Base-by-base conservation (phyloP, 2,797 vertebrate species). In the Thalassophryne amazonica region DNA sequence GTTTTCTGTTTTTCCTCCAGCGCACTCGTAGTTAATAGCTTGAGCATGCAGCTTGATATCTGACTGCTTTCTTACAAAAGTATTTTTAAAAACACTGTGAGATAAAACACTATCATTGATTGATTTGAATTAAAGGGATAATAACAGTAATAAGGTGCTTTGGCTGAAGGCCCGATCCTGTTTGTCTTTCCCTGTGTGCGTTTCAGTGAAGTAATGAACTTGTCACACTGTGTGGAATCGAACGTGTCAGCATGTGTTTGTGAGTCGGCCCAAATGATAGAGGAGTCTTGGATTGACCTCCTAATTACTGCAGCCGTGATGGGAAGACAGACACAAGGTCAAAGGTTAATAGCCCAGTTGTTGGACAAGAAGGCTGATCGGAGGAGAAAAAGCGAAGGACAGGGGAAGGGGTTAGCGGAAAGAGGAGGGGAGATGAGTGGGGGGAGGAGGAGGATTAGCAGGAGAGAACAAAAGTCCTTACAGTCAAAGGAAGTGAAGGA, bases 231-330 rank as follows among this genome's bases (percentile, higher is more conserved):
- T 49, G 34, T 39, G 15, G 25, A 7, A 35, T 12, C 50, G 22
- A 43, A 31, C 23, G 35, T 25, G 15, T 30, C 29, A 36, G 49
- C 31, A 5, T 32, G 37, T 53, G 32, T 58, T 42, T 47, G 23
- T 52, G 31, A 48, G 45, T 60, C 12, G 79, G 86, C 86, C 83
- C 93, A 94, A 94, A 93, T 93, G 93, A 94, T 90, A 92, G 92
- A 92, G 89, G 91, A 90, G 89, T 93, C 90, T 90, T 90, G 88
- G 89, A 93, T 91, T 94, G 93, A 95, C 93, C 94, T 93, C 92
- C 94, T 96, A 95, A 98, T 96, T 95, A 97, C 94, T 94, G 92
- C 90, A 93, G 89, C 87, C 76, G 90, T 94, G 93, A 94, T 94
- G 93, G 93, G 86, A 92, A 84, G 63, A 92, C 91, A 90, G 91